These are phyloP conservation scores for Ricordea florida DNA, from an alignment of 92 coral and sea anemone genomes.

Conservation along the genomic window DNA sequence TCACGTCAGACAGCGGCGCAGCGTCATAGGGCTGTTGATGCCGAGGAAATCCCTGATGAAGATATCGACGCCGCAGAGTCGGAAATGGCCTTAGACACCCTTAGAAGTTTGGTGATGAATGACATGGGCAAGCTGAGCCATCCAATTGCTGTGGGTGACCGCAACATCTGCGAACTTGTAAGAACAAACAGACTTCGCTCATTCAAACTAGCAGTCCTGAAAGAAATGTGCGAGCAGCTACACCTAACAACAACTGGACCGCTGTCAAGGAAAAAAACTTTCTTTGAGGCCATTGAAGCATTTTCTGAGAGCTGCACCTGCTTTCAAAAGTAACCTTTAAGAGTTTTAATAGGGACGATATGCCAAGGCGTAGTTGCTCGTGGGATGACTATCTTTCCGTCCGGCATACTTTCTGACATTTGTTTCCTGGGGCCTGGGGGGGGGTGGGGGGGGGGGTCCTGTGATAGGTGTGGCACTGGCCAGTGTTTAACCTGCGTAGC, in stretches of 20 bases:
- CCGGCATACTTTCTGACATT: too few relatives aligned
- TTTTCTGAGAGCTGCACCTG: background rate
- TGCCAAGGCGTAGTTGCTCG: too few relatives aligned
- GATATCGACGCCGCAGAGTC: constrained; percentile 24
- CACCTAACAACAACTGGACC: background rate
- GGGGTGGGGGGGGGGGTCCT: too few relatives aligned
- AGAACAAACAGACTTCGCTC: constrained; percentile 8
- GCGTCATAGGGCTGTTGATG: constrained; percentile 5
- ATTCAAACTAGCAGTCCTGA: constrained; percentile 17
- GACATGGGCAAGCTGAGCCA: constrained; percentile 10
- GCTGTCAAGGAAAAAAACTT: constrained; percentile 22
- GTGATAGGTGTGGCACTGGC: too few relatives aligned
- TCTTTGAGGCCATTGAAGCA: constrained; percentile 7
- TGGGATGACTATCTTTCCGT: too few relatives aligned
- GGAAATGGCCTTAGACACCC: constrained; percentile 2
- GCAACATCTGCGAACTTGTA: constrained; percentile 23
- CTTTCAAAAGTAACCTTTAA: background rate
- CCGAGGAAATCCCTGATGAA: constrained; percentile 34
- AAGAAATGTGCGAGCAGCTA: constrained; percentile 1
- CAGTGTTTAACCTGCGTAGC: too few relatives aligned
- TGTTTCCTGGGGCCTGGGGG: too few relatives aligned
- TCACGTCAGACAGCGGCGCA: constrained; percentile 17
- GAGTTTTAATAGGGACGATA: background rate
- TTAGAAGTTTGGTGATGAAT: background rate
- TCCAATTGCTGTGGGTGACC: constrained; percentile 13